Conservation (phyloP, 1,140 invertebrate species). For the Zeugodacus cucurbitae region DNA sequence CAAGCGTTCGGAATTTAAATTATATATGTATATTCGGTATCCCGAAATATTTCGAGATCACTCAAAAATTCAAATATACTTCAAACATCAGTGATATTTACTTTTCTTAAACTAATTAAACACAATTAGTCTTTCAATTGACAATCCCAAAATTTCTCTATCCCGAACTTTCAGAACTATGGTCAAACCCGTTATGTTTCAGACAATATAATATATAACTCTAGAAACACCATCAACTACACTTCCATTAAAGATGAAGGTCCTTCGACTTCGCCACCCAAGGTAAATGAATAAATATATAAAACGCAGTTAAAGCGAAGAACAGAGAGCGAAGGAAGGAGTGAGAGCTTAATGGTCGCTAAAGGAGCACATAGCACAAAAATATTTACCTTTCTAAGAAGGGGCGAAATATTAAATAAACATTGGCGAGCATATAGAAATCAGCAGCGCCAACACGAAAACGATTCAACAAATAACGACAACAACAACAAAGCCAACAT, state of each 20-base stretch:
- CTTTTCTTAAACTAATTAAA: too few relatives aligned
- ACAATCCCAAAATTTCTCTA: neutral
- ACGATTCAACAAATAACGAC: neutral
- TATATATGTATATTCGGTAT: too few relatives aligned
- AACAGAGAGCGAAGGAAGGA: neutral
- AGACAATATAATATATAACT: neutral
- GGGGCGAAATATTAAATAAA: neutral
- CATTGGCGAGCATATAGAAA: neutral
- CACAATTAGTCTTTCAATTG: too few relatives aligned
- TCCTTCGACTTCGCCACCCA: neutral
- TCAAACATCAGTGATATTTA: too few relatives aligned
- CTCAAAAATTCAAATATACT: too few relatives aligned
- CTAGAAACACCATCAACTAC: neutral
- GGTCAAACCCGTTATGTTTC: too few relatives aligned
- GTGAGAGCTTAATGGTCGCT: neutral
- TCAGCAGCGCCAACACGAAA: neutral
- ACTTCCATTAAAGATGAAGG: neutral
- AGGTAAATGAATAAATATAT: neutral
- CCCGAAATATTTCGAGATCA: too few relatives aligned
- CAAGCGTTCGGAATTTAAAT: too few relatives aligned
- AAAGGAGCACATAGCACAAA: neutral
- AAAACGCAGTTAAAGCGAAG: neutral
- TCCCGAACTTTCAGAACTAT: neutral
- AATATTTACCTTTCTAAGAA: neutral
- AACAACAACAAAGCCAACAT: neutral